Evolutionary conservation across 2,797 vertebrate genomes (phyloP), one percentile per base, ranked within the genome.

Genomic region (Champsocephalus esox): DNA sequence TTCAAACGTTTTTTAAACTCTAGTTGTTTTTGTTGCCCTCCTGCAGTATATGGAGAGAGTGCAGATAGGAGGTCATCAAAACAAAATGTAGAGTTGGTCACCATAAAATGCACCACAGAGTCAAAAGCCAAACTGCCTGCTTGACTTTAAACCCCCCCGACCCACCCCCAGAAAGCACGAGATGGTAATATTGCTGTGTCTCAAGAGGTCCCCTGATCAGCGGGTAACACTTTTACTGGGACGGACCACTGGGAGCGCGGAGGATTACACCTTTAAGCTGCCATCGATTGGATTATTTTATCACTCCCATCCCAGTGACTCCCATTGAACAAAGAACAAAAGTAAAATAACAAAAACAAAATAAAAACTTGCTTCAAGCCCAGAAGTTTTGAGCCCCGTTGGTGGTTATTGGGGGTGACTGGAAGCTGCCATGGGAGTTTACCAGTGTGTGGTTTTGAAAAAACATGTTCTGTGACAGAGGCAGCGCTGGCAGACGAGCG

Each of bases 361-460:
- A 46, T 55, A 48, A 78, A 69, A 87, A 92, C 70, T 77, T 46
- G 85, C 89, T 88, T 92, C 88, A 90, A 91, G 91, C 83, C 86
- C 85, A 87, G 85, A 93, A 87, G 89, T 92, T 93, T 92, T 90
- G 84, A 91, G 90, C 85, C 88, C 91, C 92, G 89, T 91, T 92
- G 95, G 91, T 95, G 94, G 93, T 92, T 85, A 86, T 85, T 89
- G 5, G 73, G 88, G 82, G 88, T 12, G 83, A 91, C 90, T 88
- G 85, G 89, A 94, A 97, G 97, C 96, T 97, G 97, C 96, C 96
- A 94, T 90, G 94, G 89, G 90, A 91, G 93, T 92, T 92, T 70
- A 92, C 91, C 91, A 92, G 92, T 90, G 89, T 92, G 84, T 77
- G 64, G 10, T 81, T 64, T 50, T 38, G 6, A 38, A 38, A 38